A percentile compares a stretch with the other conserved stretches of the same genome.
Evolutionary conservation across 1,140 invertebrate species (phyloP).

Genomic region (Eueides isabella): DNA sequence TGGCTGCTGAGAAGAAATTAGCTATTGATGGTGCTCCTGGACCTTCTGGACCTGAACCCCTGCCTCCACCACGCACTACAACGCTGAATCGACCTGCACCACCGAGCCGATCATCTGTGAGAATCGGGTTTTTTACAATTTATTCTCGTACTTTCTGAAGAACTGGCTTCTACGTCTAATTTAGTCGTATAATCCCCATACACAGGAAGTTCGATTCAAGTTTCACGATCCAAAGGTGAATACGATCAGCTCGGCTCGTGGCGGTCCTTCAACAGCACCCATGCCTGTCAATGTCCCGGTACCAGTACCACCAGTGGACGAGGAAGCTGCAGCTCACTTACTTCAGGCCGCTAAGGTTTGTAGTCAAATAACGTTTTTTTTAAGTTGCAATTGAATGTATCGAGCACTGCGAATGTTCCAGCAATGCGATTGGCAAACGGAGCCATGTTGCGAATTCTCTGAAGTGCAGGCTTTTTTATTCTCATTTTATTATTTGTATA

Average conservation of each 20-base stretch:
- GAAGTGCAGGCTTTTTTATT: not conserved
- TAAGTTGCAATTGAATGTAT: constrained; percentile 10
- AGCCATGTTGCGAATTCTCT: constrained; percentile 12
- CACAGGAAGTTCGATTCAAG: constrained; percentile 95
- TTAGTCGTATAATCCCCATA: constrained; percentile 58
- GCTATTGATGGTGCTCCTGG: constrained; percentile 87
- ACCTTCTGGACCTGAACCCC: constrained; percentile 88
- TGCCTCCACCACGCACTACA: constrained; percentile 86
- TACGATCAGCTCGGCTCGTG: constrained; percentile 90
- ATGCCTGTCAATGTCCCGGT: constrained; percentile 13
- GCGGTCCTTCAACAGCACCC: constrained; percentile 44
- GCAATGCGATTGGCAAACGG: constrained; percentile 32
- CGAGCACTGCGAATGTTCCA: constrained; percentile 28
- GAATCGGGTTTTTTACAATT: not conserved
- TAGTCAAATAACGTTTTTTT: constrained; percentile 18
- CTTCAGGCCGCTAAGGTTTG: constrained; percentile 88
- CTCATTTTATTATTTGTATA: constrained; percentile 22
- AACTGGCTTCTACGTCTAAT: constrained; percentile 39
- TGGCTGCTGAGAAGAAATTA: constrained; percentile 94
- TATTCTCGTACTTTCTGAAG: not conserved
- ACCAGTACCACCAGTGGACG: constrained; percentile 79
- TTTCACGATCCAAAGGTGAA: constrained; percentile 95
- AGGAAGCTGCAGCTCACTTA: constrained; percentile 87
- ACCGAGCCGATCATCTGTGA: constrained; percentile 68
- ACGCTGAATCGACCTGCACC: constrained; percentile 69